Evolutionary conservation across 2,113 vertebrate species (phyloP).

Genomic region (Delphinus delphis): DNA sequence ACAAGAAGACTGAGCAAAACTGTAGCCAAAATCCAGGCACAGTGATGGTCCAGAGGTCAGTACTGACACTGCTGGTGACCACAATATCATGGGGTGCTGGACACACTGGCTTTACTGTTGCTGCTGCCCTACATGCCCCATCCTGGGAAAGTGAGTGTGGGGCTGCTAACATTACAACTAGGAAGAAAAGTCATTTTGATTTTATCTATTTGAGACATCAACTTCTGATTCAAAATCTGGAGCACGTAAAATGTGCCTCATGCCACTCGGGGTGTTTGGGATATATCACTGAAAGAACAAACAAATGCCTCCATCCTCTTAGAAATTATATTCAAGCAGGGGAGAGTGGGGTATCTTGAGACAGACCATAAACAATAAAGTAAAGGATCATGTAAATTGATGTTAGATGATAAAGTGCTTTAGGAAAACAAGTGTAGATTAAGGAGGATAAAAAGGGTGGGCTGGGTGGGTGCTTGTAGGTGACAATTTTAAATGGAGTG

Average conservation of each 20-base stretch:
- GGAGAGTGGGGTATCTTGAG: not conserved
- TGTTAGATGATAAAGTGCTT: conserved; percentile 7
- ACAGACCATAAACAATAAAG: not conserved
- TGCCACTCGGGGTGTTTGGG: not conserved
- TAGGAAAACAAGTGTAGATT: not conserved
- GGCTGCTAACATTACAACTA: not conserved
- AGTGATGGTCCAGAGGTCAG: not conserved
- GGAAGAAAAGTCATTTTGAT: not conserved
- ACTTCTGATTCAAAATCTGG: conserved; percentile 44
- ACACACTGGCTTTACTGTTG: not conserved
- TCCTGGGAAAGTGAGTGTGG: not conserved
- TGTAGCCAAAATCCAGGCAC: not conserved
- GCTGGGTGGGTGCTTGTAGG: not conserved
- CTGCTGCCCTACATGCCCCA: not conserved
- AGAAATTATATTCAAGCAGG: not conserved
- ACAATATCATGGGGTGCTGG: not conserved
- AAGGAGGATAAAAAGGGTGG: not conserved
- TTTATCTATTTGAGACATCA: not conserved
- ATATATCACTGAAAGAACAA: not conserved
- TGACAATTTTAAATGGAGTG: not conserved
- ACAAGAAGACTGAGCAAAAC: not conserved
- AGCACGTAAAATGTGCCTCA: not conserved
- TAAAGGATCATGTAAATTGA: not conserved
- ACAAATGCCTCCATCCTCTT: not conserved
- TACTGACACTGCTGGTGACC: not conserved